Conservation (phyloP, 2,888 invertebrate genomes). For the Clunio marinus region DNA sequence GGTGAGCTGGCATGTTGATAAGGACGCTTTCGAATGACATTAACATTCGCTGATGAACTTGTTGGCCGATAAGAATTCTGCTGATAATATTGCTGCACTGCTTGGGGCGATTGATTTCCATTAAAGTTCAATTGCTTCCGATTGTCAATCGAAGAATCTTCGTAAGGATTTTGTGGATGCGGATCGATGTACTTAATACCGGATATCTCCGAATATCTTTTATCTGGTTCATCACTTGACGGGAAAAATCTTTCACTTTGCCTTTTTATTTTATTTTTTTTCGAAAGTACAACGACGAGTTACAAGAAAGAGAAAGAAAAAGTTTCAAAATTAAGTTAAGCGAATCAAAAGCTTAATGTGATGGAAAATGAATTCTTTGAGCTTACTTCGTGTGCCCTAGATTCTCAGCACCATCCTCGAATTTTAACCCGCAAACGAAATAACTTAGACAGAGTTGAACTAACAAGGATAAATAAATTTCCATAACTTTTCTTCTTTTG, state of each 20-base stretch:
- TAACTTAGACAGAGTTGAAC: neutral
- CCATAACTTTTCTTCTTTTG: constrained; percentile 7
- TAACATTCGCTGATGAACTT: neutral
- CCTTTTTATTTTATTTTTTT: no score
- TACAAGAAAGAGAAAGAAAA: neutral
- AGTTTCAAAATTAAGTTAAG: constrained; percentile 10
- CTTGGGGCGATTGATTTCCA: neutral
- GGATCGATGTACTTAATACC: constrained; percentile 12
- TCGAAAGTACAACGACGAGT: no score
- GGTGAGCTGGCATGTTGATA: neutral
- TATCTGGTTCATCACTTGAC: constrained; percentile 4
- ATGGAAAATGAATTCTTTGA: constrained; percentile 29
- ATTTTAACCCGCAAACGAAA: neutral
- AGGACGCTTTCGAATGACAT: constrained; percentile 8
- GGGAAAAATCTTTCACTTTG: constrained; percentile 27
- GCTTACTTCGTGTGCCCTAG: constrained; percentile 26
- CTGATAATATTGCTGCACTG: constrained; percentile 8
- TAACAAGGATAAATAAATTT: constrained; percentile 36
- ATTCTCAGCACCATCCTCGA: constrained; percentile 21
- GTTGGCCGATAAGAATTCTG: neutral
- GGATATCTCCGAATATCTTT: constrained; percentile 30
- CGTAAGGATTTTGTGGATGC: neutral
- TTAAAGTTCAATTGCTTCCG: constrained; percentile 35
- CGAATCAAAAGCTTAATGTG: constrained; percentile 11
- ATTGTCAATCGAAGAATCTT: neutral